These are phyloP conservation scores for Brenthis ino DNA, from an alignment of 2,888 invertebrate species.

Conservation along the genomic window DNA sequence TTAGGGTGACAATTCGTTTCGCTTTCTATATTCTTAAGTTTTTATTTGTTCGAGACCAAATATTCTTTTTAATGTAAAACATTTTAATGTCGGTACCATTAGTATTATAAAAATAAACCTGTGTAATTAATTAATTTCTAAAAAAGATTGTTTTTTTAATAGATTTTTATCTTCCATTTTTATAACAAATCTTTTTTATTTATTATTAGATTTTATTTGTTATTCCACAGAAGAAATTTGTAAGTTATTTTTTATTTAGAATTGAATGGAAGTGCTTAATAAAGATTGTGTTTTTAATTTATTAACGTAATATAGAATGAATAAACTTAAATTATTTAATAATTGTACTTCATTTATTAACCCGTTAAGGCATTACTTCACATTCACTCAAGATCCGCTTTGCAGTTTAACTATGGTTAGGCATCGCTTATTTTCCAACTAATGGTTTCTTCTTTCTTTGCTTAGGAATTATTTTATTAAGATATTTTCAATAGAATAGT, in stretches of 20 bases:
- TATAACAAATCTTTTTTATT: too few species aligned
- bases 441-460: background rate
- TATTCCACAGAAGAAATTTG: too few species aligned
- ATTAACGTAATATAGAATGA: background rate
- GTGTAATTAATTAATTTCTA: too few species aligned
- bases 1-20: background rate
- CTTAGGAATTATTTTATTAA: background rate
- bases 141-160: too few species aligned
- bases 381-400: slow-evolving; percentile 28
- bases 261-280: too few species aligned
- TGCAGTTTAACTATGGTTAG: slow-evolving; percentile 17
- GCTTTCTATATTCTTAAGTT: background rate
- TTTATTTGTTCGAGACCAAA: slow-evolving; percentile 5
- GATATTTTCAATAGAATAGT: background rate
- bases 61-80: background rate
- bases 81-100: background rate
- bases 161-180: too few species aligned
- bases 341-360: background rate
- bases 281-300: too few species aligned
- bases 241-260: too few species aligned
- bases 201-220: too few species aligned
- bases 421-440: slow-evolving; percentile 1
- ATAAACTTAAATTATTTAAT: slow-evolving; percentile 1
- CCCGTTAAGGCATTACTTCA: background rate
- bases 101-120: too few species aligned